Base-by-base conservation (phyloP, 2,888 invertebrate genomes). In the Coelopa pilipes region DNA sequence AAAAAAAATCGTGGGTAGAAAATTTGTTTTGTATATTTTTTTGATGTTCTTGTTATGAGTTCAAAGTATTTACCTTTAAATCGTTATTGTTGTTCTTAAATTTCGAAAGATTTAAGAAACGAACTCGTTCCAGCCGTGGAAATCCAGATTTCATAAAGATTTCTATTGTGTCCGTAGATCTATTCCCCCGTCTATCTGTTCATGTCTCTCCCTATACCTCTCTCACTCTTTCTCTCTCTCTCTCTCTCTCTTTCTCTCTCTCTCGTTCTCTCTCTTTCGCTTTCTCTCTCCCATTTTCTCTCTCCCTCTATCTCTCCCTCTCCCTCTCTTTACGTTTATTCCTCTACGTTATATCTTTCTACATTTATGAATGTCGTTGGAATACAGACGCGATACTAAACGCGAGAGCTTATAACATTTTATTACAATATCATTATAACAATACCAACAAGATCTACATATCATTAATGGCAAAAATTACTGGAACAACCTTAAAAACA, bases 1-100 rank as follows among this genome's bases (percentile, higher is more conserved):
- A n/a, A 50, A 66, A 59, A 60, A n/a, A 66, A 46, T 67, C 70
- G 49, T 49, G 50, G 70, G 60, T 74, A 67, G 60, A 60, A 71
- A 60, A 70, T 74, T 15, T n/a, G 62, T 70, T 34, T 67, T 21
- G 47, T 74, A 68, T 53, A 59, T 73, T 49, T 66, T 13, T 59
- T 60, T 34, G 50, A 11, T 24, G 66, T 66, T 66, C 50, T 66
- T 49, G 49, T 50, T 12, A 17, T 62, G 60, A 21, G 70, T 46
- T 60, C 46, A 49, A 49, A 49, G 17, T 9, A 55, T 53, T 50
- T 49, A 21, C 62, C 12, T 55, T 15, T n/a, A 46, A 19, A 12
- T 46, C 2, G 17, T 68, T 53, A 34, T 67, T 34, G 67, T 53
- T 45, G 24, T 53, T 21, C 19, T 53, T 67, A 59, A 59, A 59